A percentile compares a stretch with the other conserved stretches of the same genome.
Evolutionary conservation across 2,113 vertebrate genomes (phyloP).

Genomic region (Lepus americanus): DNA sequence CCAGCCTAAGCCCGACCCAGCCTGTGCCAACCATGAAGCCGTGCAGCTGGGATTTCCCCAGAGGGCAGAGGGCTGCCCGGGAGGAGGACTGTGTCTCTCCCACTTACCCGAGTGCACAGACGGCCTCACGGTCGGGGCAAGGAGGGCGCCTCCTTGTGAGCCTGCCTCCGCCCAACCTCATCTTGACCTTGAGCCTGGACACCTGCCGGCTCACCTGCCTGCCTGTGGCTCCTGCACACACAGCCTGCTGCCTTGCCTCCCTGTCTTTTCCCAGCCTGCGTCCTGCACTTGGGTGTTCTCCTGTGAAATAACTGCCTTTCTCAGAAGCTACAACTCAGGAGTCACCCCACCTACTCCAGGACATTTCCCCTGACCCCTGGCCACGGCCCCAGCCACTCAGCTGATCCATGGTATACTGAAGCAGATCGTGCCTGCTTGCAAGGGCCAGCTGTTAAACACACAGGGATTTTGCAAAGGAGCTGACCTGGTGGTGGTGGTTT

Average conservation of each 20-base stretch:
- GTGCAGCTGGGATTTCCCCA: neutral
- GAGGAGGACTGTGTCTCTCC: neutral
- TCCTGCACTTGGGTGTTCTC: neutral
- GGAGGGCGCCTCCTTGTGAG: neutral
- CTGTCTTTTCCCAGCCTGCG: neutral
- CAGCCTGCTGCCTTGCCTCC: neutral
- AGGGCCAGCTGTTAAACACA: slow-evolving; percentile 20
- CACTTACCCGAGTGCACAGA: neutral
- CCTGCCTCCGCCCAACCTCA: neutral
- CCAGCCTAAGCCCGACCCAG: neutral
- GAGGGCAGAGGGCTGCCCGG: neutral
- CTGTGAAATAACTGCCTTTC: neutral
- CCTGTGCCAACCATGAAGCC: neutral
- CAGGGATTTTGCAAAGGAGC: neutral
- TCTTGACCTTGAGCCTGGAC: neutral
- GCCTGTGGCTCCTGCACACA: neutral
- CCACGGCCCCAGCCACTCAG: neutral
- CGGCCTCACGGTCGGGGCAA: neutral
- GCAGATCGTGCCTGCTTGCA: neutral
- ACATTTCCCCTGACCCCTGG: neutral
- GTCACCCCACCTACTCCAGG: neutral
- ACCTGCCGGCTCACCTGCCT: neutral
- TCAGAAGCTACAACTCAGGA: neutral
- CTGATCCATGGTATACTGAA: neutral
- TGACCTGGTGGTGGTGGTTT: neutral